Base-by-base conservation (phyloP, 2,797 vertebrate species). In the Lemur catta region DNA sequence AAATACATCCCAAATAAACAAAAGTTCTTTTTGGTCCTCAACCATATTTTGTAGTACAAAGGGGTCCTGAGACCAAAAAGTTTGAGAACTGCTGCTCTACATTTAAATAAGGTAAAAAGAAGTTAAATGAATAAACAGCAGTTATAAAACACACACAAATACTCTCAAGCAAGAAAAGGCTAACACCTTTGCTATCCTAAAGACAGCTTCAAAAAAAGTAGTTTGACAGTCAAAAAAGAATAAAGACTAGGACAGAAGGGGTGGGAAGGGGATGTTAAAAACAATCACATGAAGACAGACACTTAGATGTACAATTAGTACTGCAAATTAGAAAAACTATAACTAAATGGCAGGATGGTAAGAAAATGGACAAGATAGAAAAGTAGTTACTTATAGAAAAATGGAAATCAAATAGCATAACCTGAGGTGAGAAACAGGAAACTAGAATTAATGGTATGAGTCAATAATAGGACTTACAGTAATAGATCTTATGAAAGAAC, bases 111-210 rank as follows among this genome's bases (percentile, higher is more conserved):
- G 12, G 33, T 78, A 41, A 59, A 89, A 84, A 63, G 92, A 48
- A 80, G 30, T 75, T 69, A 84, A 63, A 81, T 50, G 17, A 91
- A 88, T 7, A 65, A 38, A 72, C 1, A 65, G 90, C 46, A 89
- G 41, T 55, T 79, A 84, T 11, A 87, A n/a, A 89, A 79, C 18
- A 94, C 81, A 87, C 18, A 94, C n/a, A 84, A 78, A 89, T 20
- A 82, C 28, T 94, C 38, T 85, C 50, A 92, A 67, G 43, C 74
- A 86, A 95, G 38, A 85, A 96, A 67, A 59, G 57, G 28, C 46
- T 84, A 78, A 84, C 6, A 78, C 22, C 28, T 57, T 14, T 92
- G 30, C n/a, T 78, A 55, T 48, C 24, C 65, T 79, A 69, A 69
- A 78, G n/a, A 88, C 59, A 75, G 65, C 12, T 30, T 35, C 20